phyloP scores from a whole-genome alignment of 2,797 vertebrate species.

The Trachops cirrhosus region DNA sequence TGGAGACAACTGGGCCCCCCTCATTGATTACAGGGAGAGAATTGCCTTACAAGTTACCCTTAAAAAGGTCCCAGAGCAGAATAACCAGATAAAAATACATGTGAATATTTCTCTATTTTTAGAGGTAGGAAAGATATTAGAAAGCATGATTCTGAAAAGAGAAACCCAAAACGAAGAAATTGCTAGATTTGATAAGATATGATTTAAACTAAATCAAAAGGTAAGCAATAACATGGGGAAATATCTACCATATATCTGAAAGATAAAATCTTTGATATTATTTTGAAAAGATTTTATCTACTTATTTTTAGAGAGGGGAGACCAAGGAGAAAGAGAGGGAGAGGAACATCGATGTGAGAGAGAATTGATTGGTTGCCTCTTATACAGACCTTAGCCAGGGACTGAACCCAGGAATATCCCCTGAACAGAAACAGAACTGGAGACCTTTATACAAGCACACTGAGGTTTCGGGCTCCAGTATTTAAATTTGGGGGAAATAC shows the following conservation, averaged over 20 bases:
- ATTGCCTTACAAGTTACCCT: not conserved
- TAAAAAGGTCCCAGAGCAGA: not conserved
- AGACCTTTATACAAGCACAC: not conserved
- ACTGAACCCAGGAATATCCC: not conserved
- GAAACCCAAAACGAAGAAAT: not conserved
- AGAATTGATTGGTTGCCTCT: not conserved
- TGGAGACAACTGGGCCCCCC: not conserved
- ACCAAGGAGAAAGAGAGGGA: not conserved
- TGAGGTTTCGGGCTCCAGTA: not conserved
- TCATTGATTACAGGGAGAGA: not conserved
- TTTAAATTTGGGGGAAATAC: not conserved
- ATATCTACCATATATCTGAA: not conserved
- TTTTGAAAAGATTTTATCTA: not conserved
- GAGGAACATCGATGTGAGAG: not conserved
- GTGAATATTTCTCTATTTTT: not conserved
- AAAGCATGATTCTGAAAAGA: not conserved
- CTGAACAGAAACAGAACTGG: not conserved
- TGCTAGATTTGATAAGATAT: not conserved
- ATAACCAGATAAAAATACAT: not conserved
- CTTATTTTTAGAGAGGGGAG: not conserved
- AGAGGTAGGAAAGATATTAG: not conserved
- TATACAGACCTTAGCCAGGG: not conserved
- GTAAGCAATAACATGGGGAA: not conserved
- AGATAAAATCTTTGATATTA: not conserved
- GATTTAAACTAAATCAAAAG: constrained; percentile 13